Evolutionary conservation across 2,113 vertebrate genomes (phyloP).

Genomic region (Amblyopsis rosae): DNA sequence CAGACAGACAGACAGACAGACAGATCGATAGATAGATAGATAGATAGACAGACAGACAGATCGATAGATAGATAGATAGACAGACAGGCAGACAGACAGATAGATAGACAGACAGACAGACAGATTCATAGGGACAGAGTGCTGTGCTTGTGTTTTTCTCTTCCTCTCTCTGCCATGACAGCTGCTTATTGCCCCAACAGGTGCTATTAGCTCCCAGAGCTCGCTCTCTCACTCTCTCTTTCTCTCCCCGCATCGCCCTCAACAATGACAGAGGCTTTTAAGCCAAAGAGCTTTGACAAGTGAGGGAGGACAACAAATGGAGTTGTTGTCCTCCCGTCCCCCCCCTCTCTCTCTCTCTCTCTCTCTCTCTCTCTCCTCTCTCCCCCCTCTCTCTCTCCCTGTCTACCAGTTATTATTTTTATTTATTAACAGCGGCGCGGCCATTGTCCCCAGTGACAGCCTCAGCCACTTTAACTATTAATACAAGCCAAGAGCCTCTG

Average conservation of each 20-base stretch:
- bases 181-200: constrained; percentile 89
- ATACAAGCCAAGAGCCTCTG: constrained; percentile 80
- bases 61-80: no score
- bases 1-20: no score
- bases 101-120: no score
- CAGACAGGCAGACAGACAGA: no score
- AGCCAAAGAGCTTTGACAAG: constrained; percentile 89
- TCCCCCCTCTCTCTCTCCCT: constrained; percentile 76
- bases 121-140: no score
- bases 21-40: no score
- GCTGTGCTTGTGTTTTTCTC: no score
- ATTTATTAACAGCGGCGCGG: constrained; percentile 88
- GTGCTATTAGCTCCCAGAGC: constrained; percentile 81
- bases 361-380: constrained; percentile 69
- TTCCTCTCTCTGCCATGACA: constrained; percentile 59
- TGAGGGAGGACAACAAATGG: constrained; percentile 91
- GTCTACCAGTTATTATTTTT: constrained; percentile 86
- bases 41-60: no score
- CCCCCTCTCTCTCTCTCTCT: constrained; percentile 55
- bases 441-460: constrained; percentile 84
- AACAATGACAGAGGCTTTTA: constrained; percentile 90
- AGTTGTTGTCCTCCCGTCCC: constrained; percentile 70
- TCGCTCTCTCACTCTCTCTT: constrained; percentile 40
- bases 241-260: constrained; percentile 53
- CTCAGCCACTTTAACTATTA: constrained; percentile 86